Evolutionary conservation across 2,113 vertebrate genomes (phyloP).

Genomic region (Vidua chalybeata): DNA sequence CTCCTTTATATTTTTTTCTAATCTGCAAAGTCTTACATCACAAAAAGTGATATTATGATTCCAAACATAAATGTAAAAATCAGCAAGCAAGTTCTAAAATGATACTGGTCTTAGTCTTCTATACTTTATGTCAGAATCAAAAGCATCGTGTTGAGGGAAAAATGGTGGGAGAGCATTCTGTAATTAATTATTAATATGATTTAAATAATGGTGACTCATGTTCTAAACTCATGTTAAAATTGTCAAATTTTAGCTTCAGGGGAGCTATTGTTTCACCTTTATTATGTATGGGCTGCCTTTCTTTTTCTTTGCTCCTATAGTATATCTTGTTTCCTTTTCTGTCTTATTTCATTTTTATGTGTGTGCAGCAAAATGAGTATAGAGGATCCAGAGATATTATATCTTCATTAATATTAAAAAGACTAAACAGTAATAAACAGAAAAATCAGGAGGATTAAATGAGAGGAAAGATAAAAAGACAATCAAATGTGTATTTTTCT

Average conservation of each 20-base stretch:
- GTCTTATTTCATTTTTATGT: not conserved
- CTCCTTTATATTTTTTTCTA: not conserved
- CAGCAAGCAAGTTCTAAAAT: not conserved
- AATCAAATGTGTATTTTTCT: not conserved
- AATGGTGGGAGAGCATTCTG: not conserved
- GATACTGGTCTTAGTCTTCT: not conserved
- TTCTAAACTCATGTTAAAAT: not conserved
- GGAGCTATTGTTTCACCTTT: not conserved
- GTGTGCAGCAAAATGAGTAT: not conserved
- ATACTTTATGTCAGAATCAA: not conserved
- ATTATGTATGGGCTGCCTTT: not conserved
- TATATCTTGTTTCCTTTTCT: not conserved
- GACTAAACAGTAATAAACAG: not conserved
- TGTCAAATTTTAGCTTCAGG: not conserved
- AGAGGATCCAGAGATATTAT: conserved; percentile 3
- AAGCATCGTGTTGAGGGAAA: not conserved
- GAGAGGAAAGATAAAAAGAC: not conserved
- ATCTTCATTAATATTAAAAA: conserved; percentile 28
- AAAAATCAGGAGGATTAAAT: not conserved
- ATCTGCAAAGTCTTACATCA: not conserved
- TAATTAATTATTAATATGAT: not conserved
- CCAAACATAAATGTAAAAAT: not conserved
- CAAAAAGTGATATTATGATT: not conserved
- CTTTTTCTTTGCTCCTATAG: not conserved
- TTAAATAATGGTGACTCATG: not conserved